Conservation (phyloP, 92 coral and sea anemone species). For the Heteractis magnifica region DNA sequence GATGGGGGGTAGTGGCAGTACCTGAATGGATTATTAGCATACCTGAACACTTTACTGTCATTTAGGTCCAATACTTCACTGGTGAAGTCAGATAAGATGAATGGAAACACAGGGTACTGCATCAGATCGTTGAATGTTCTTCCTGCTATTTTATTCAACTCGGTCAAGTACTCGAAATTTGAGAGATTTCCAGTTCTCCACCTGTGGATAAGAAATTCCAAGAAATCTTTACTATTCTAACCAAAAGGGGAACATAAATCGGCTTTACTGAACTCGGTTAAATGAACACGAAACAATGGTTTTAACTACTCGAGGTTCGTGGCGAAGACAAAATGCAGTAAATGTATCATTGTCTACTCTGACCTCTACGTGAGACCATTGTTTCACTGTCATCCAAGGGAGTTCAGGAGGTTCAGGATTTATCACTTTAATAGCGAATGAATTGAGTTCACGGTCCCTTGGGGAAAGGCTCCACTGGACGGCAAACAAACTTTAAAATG, state of each 20-base stretch:
- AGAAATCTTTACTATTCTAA: not conserved
- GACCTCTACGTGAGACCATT: too few species aligned
- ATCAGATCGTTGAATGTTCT: constrained; percentile 95
- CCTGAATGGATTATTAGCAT: not conserved
- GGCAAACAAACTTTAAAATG: too few species aligned
- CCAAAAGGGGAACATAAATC: too few species aligned
- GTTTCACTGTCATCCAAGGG: too few species aligned
- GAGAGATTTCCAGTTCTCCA: constrained; percentile 92
- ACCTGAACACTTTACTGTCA: constrained; percentile 71
- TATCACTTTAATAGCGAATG: too few species aligned
- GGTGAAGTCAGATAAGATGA: constrained; percentile 82
- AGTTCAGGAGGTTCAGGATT: too few species aligned
- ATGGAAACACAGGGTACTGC: constrained; percentile 99
- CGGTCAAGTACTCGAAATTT: constrained; percentile 92
- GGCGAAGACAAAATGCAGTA: too few species aligned
- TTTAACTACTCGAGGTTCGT: too few species aligned
- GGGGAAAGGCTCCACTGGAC: too few species aligned
- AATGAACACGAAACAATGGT: not conserved
- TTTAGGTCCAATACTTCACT: constrained; percentile 86
- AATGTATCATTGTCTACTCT: too few species aligned
- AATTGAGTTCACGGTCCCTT: too few species aligned
- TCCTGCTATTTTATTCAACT: constrained; percentile 95
- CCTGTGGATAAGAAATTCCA: constrained; percentile 40
- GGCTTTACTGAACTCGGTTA: too few species aligned
- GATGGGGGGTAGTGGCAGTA: not conserved